A percentile compares a stretch with the other conserved stretches of the same genome.
Evolutionary conservation across 30 jellyfish, hydroid and myxozoan species (phyloP).

Genomic region (Catostylus mosaicus): DNA sequence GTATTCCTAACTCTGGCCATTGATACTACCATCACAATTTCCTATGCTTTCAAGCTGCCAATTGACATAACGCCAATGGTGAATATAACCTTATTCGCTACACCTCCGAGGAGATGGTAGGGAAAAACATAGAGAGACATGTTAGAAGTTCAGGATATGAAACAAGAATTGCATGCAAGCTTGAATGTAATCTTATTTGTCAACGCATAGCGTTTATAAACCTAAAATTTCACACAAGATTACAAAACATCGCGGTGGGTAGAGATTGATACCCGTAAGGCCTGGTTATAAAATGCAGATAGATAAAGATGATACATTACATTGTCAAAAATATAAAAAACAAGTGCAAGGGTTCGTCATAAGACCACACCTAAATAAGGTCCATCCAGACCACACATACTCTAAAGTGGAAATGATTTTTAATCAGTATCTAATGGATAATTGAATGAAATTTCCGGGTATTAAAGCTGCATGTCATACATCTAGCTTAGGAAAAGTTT

Average conservation of each 20-base stretch:
- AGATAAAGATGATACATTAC: background rate
- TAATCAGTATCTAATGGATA: background rate
- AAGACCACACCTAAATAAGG: slow-evolving; percentile 8
- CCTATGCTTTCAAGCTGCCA: no score
- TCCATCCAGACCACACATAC: slow-evolving; percentile 4
- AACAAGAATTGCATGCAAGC: background rate
- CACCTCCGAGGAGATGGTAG: no score
- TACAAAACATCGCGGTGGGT: background rate
- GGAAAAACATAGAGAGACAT: no score
- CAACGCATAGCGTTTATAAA: background rate
- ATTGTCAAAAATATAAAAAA: background rate
- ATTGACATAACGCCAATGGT: no score
- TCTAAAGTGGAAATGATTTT: background rate
- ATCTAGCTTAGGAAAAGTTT: no score
- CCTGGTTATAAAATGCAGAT: background rate
- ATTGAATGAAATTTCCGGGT: slow-evolving; percentile 9
- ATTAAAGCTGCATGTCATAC: background rate
- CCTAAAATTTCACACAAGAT: slow-evolving; percentile 17
- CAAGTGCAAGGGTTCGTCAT: background rate
- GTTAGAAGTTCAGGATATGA: no score
- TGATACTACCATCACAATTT: no score
- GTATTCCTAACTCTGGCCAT: no score
- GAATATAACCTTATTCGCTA: no score
- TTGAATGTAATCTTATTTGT: background rate
- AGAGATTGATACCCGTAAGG: background rate